Evolutionary conservation across 2,113 vertebrate genomes (phyloP).

Genomic region (Eudyptes chrysolophus): DNA sequence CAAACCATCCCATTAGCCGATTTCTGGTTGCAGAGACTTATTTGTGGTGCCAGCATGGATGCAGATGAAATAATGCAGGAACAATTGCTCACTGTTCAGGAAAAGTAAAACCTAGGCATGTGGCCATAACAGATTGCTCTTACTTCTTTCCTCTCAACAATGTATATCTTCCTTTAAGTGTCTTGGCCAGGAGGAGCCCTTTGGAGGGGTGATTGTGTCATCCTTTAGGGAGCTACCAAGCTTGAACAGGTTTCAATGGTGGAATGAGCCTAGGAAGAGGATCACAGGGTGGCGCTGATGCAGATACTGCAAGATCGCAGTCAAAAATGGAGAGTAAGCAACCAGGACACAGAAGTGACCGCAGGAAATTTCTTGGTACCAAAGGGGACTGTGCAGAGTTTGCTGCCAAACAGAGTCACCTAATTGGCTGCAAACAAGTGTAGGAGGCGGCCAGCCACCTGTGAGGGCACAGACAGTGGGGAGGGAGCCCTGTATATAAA

Average conservation of each 20-base stretch:
- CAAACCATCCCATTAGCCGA: neutral
- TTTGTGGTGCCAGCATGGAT: neutral
- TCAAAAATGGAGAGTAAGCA: neutral
- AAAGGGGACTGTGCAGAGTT: neutral
- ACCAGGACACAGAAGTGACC: neutral
- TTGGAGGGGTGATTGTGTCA: neutral
- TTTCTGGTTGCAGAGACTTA: neutral
- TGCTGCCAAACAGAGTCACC: neutral
- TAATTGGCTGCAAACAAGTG: neutral
- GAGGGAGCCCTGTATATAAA: neutral
- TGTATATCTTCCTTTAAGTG: neutral
- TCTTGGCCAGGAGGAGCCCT: neutral
- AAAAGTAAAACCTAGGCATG: rapidly evolving
- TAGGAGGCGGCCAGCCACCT: neutral
- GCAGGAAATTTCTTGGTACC: neutral
- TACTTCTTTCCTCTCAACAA: neutral
- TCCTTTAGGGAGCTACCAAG: neutral
- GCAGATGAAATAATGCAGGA: neutral
- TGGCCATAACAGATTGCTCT: neutral
- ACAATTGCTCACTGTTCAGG: neutral
- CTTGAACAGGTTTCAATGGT: neutral
- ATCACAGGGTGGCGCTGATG: neutral
- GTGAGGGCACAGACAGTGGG: neutral
- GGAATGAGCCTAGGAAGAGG: neutral
- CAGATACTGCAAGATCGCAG: neutral